A percentile compares a stretch with the other conserved stretches of the same genome.
phyloP scores from a whole-genome alignment of 2,113 vertebrate species.

The Xenus cinereus region DNA sequence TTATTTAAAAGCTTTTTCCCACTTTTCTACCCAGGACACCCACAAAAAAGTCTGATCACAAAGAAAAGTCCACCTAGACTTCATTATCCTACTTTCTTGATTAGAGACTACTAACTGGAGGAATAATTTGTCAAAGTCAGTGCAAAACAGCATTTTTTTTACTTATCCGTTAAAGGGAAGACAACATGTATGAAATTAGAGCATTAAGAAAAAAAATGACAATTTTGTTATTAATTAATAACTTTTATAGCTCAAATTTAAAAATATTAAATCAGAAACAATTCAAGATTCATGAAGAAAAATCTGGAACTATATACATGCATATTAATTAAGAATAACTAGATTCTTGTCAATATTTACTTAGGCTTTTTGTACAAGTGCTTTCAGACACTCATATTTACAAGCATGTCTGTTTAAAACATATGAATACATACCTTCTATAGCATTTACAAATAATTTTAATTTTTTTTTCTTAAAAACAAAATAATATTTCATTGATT shows the following conservation, averaged over 20 bases:
- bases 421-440: conserved; percentile 29
- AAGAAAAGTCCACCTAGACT: neutral
- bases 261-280: conserved; percentile 49
- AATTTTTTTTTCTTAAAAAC: neutral
- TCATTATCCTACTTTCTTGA: neutral
- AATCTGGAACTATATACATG: conserved; percentile 28
- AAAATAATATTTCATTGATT: neutral
- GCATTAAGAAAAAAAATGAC: neutral
- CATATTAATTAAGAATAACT: conserved; percentile 47
- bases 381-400: conserved; percentile 38
- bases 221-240: conserved; percentile 6
- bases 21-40: neutral
- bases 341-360: conserved; percentile 28
- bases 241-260: conserved; percentile 46
- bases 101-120: neutral
- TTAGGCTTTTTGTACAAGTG: conserved; percentile 23
- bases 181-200: neutral
- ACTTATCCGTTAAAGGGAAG: neutral
- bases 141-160: neutral
- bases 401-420: conserved; percentile 9
- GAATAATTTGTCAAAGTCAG: neutral
- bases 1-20: neutral
- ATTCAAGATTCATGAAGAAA: conserved; percentile 27
- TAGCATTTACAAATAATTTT: conserved; percentile 22
- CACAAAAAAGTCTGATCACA: neutral